phyloP scores from a whole-genome alignment of 2,888 invertebrate species.

The Eupithecia subfuscata region DNA sequence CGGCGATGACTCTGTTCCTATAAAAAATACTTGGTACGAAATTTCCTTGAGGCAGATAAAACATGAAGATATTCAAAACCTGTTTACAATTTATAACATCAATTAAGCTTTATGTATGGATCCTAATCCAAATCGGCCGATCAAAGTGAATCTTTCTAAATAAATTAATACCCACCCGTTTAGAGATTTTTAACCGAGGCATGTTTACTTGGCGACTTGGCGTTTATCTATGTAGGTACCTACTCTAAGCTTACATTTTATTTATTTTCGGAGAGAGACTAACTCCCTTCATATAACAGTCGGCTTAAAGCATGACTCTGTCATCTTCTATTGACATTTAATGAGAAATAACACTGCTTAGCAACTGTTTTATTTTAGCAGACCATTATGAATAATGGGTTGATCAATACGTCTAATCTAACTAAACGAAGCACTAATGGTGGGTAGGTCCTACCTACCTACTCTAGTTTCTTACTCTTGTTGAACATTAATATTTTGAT shows the following conservation, averaged over 20 bases:
- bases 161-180: constrained; percentile 35
- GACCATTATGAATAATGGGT: too few species aligned
- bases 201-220: constrained; percentile 29
- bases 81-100: constrained; percentile 10
- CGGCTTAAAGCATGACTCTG: too few species aligned
- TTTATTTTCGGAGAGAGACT: constrained; percentile 44
- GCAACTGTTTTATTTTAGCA: too few species aligned
- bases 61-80: background rate
- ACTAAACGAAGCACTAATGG: too few species aligned
- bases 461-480: too few species aligned
- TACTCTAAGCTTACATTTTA: constrained; percentile 39
- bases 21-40: too few species aligned
- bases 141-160: constrained; percentile 37
- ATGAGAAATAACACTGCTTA: too few species aligned
- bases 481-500: too few species aligned
- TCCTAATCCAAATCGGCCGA: constrained; percentile 28
- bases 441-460: too few species aligned
- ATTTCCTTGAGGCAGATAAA: background rate
- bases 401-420: too few species aligned
- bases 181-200: constrained; percentile 17
- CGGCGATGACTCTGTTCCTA: background rate
- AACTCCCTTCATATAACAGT: constrained; percentile 18
- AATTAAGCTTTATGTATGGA: constrained; percentile 15
- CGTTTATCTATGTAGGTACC: background rate
- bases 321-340: too few species aligned